Evolutionary conservation across 2,113 vertebrate species (phyloP), one percentile per base, ranked within the genome.

Genomic region (Gymnogyps californianus): DNA sequence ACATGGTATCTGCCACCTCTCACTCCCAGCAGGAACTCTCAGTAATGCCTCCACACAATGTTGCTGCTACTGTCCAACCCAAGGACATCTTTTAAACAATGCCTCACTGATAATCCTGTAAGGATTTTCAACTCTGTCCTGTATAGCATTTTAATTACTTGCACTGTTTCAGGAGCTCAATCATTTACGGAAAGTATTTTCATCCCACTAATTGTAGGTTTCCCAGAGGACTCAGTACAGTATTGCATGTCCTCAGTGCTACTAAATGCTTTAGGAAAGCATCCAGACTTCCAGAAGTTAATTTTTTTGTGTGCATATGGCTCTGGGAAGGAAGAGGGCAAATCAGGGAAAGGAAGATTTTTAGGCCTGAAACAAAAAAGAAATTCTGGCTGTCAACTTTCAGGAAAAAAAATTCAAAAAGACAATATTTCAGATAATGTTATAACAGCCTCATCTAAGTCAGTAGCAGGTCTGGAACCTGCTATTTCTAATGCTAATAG

Each of bases 171-270:
- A 90, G 47, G 42, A 95, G 77, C 89, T 94, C 90, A 96, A 70
- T 94, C 82, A 82, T 90, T 97, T 93, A 95, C 4, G 17, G 87
- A 84, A 90, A 42, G 90, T 91, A 97, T 97, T 96, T 95, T 92
- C 87, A 90, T 91, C 76, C 80, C 72, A 59, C 61, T 95, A 93
- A 95, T 84, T 87, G 95, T 85, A 78, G 54, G 70, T 62, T 96
- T 93, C 88, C 93, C 90, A 81, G 54, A 91, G 91, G 94, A 87
- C 40, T 95, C 81, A 46, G 40, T 55, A 71, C 47, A 77, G 52
- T 91, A 88, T 96, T 88, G 91, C 51, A 94, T 40, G 34, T 93
- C 62, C 66, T 91, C 54, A 25, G 58, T 55, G 51, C 40, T 59
- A 83, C 55, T 89, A 93, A 83, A 91, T 62, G 32, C 13, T 75